phyloP scores from a whole-genome alignment of 2,113 vertebrate species.

The Alouatta palliata region DNA sequence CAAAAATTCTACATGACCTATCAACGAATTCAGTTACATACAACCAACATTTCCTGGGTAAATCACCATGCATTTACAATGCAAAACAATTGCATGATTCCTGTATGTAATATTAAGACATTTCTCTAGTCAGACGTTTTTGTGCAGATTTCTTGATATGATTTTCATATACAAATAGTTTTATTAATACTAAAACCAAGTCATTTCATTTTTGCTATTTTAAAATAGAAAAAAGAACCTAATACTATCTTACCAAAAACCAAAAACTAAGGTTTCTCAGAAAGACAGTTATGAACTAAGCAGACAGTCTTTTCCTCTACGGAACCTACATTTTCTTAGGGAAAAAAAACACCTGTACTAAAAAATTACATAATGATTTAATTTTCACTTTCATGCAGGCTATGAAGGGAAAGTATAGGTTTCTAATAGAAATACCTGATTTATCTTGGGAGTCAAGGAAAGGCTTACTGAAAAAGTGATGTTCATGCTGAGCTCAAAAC shows the following conservation, averaged over 20 bases:
- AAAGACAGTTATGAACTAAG: neutral
- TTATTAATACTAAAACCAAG: neutral
- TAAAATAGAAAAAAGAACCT: neutral
- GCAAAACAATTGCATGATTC: neutral
- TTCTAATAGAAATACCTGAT: neutral
- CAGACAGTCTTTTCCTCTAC: neutral
- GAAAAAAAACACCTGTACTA: neutral
- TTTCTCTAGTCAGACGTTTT: neutral
- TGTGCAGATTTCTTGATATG: neutral
- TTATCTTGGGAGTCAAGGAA: neutral
- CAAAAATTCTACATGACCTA: neutral
- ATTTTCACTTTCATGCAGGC: neutral
- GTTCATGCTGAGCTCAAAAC: neutral
- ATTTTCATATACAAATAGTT: neutral
- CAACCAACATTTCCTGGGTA: neutral
- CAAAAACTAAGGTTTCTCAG: neutral
- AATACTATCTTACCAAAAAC: neutral
- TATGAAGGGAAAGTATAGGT: neutral
- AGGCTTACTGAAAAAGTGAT: neutral
- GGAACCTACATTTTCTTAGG: neutral
- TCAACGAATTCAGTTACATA: neutral
- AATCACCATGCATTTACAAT: neutral
- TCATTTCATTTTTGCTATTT: neutral
- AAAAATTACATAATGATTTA: neutral
- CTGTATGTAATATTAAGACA: neutral